Base-by-base conservation (phyloP, 1,140 invertebrate genomes). In the Neodiprion pinetum region DNA sequence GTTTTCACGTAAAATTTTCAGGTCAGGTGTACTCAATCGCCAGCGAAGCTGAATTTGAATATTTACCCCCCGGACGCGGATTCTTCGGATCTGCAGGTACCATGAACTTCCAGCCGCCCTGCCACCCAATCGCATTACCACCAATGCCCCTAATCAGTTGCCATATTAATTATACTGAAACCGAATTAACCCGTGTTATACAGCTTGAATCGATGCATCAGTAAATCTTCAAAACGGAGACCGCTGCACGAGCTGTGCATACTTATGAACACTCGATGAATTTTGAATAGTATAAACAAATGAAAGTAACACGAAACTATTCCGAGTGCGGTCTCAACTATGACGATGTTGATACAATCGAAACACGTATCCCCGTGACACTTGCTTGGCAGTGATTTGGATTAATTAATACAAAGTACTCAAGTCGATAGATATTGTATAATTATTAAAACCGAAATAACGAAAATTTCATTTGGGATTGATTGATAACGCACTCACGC, bases 21-120 rank as follows among this genome's bases (percentile, higher is more conserved):
- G 92, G 92, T 91, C 91, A 92, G 89, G 85, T 91, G 80, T 92
- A 91, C 86, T 92, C 92, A 80, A 89, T 87, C 76, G 79, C 67
- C 72, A 77, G 78, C 65, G 72, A 66, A 40, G 73, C 69, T 14
- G 70, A 73, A 67, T 77, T 74, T 71, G 75, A 74, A 48, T 79
- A 77, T 72, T 66, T 75, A 49, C 78, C 78, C 40, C 73, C 74
- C 61, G 17, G 66, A 40, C 48, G 67, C 53, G 69, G 69, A 8
- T 71, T 61, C 65, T 78, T 76, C 66, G 77, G 77, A 71, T 65
- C 71, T 71, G 12, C 48, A 77, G 77, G 75, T 76, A 77, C 70
- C 74, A 74, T 48, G 50, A 76, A 72, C 66, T 48, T 70, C 70
- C 69, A 75, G 74, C 66, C 53, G 72, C 17, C 11, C n/a, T 61